Conservation (phyloP, 92 coral and sea anemone genomes). For the Pocillopora meandrina region DNA sequence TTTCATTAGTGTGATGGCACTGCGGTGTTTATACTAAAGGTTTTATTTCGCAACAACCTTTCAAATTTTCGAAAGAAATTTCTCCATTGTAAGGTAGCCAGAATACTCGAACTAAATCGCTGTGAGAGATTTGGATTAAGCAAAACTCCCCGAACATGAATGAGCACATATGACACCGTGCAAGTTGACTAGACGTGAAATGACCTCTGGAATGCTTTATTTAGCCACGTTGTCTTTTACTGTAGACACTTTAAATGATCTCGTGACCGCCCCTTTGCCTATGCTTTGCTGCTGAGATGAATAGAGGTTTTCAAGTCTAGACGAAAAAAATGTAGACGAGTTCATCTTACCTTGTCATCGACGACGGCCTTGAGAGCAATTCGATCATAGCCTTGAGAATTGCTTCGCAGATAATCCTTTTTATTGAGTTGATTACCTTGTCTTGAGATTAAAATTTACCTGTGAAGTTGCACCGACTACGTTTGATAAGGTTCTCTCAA, state of each 20-base stretch:
- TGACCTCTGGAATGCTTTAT: neutral
- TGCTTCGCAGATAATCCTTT: too few relatives aligned
- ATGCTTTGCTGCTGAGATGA: too few relatives aligned
- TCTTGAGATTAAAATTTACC: too few relatives aligned
- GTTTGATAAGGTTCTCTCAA: neutral
- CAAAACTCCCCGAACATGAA: neutral
- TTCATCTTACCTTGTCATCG: too few relatives aligned
- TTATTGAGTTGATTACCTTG: too few relatives aligned
- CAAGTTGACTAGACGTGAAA: neutral
- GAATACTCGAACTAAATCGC: neutral
- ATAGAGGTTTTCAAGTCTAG: too few relatives aligned
- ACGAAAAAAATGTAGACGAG: too few relatives aligned
- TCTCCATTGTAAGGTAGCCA: neutral
- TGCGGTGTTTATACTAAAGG: neutral
- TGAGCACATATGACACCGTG: neutral
- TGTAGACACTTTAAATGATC: slow-evolving; percentile 2
- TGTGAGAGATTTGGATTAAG: neutral
- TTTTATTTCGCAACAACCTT: neutral
- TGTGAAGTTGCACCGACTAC: too few relatives aligned
- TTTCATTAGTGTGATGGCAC: neutral
- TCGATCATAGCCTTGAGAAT: too few relatives aligned
- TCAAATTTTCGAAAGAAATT: neutral
- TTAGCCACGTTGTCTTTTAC: neutral
- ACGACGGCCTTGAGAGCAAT: too few relatives aligned
- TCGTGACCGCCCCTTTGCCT: neutral